Evolutionary conservation across 2,888 invertebrate species (phyloP).

Genomic region (Nephrocerus scutellatus): DNA sequence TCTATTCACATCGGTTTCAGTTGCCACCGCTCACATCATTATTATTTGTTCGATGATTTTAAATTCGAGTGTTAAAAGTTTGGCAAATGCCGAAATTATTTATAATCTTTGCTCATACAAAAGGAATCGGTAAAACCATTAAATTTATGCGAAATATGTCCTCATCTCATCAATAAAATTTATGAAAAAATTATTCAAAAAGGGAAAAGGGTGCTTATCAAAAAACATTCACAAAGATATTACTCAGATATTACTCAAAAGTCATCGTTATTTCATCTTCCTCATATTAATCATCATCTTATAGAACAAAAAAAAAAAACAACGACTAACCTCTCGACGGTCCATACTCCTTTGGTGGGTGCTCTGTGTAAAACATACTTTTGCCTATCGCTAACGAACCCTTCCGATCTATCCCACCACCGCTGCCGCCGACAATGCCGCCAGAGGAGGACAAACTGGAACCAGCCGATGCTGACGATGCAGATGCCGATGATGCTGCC

Average conservation of each 20-base stretch:
- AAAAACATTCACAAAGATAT: background rate
- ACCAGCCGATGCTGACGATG: constrained; percentile 29
- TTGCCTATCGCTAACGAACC: constrained; percentile 47
- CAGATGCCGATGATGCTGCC: constrained; percentile 31
- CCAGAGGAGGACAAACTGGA: constrained; percentile 30
- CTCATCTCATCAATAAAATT: constrained; percentile 17
- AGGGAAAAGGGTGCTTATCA: background rate
- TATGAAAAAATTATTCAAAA: background rate
- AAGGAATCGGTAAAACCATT: too few relatives aligned
- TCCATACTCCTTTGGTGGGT: constrained; percentile 46
- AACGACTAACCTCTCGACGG: constrained; percentile 35
- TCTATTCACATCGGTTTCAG: too few relatives aligned
- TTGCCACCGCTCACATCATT: too few relatives aligned
- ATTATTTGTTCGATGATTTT: too few relatives aligned
- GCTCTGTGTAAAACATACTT: constrained; percentile 47
- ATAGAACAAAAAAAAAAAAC: background rate
- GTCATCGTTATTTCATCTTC: background rate
- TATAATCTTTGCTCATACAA: too few relatives aligned
- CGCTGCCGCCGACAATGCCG: constrained; percentile 26
- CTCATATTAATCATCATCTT: background rate
- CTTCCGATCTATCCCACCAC: constrained; percentile 36
- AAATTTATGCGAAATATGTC: too few relatives aligned
- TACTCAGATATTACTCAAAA: background rate
- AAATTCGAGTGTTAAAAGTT: too few relatives aligned
- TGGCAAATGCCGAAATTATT: too few relatives aligned